Conservation (phyloP, 53 echinoderm and acorn worm genomes). For the Pentamera pediparva region DNA sequence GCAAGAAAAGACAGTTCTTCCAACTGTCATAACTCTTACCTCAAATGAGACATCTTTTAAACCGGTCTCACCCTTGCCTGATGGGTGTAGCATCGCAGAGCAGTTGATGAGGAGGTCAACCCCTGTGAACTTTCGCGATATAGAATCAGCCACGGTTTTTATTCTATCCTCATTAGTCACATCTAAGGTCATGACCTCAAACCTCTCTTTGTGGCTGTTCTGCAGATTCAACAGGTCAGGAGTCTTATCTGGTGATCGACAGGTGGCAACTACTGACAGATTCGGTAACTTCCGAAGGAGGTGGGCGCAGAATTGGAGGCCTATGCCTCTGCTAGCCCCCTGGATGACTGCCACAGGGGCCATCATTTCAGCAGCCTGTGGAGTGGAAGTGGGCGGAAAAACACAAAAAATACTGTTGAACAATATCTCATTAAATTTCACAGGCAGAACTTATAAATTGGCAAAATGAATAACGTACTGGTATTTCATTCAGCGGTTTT, state of each 20-base stretch:
- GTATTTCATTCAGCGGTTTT: too few relatives aligned
- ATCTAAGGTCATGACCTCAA: constrained; percentile 56
- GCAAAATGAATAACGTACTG: too few relatives aligned
- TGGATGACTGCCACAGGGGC: constrained; percentile 45
- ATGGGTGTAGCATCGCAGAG: constrained; percentile 78
- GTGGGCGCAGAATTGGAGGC: constrained; percentile 74
- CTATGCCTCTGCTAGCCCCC: constrained; percentile 87
- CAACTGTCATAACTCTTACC: neutral
- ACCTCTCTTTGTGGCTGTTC: constrained; percentile 16
- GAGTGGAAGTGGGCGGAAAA: neutral
- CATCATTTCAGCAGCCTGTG: neutral
- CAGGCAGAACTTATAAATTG: too few relatives aligned
- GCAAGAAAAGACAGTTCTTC: too few relatives aligned
- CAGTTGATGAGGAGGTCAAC: constrained; percentile 82
- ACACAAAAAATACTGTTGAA: neutral
- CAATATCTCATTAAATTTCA: neutral
- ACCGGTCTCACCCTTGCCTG: constrained; percentile 86
- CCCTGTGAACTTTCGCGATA: constrained; percentile 12
- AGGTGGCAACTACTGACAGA: constrained; percentile 57
- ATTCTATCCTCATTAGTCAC: constrained; percentile 47
- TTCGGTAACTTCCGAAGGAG: constrained; percentile 36
- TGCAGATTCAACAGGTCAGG: constrained; percentile 24
- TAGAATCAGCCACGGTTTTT: constrained; percentile 22
- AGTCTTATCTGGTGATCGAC: constrained; percentile 51
- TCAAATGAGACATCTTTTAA: constrained; percentile 60